phyloP scores from a whole-genome alignment of 2,113 vertebrate genomes.

The Caretta caretta region DNA sequence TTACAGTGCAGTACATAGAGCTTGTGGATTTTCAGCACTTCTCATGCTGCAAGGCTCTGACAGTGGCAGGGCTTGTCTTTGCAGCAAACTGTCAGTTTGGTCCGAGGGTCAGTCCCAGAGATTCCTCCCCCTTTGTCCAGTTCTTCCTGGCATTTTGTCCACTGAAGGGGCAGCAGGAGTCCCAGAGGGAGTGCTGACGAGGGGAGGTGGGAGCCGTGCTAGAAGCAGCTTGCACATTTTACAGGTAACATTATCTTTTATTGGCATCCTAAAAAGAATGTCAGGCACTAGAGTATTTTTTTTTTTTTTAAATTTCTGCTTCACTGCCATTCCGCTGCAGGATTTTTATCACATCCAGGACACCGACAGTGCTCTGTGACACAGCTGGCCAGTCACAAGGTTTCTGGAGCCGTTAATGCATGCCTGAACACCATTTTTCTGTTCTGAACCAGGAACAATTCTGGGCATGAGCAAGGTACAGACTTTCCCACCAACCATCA shows the following conservation, averaged over 20 bases:
- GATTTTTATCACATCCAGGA: slow-evolving; percentile 57
- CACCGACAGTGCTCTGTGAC: slow-evolving; percentile 16
- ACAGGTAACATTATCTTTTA: slow-evolving; percentile 87
- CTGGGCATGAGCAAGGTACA: not conserved
- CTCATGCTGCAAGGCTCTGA: not conserved
- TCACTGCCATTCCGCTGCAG: slow-evolving; percentile 61
- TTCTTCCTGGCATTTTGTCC: not conserved
- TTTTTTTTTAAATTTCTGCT: slow-evolving; percentile 44
- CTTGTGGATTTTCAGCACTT: not conserved
- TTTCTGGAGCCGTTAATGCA: slow-evolving; percentile 43
- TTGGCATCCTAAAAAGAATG: slow-evolving; percentile 85
- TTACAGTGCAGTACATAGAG: not conserved
- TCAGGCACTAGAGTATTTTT: slow-evolving; percentile 74
- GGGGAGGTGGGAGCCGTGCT: slow-evolving; percentile 5
- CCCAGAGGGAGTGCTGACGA: not conserved
- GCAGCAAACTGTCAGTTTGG: not conserved
- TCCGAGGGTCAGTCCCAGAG: not conserved
- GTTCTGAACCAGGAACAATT: slow-evolving; percentile 37
- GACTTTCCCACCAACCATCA: not conserved
- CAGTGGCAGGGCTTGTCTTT: not conserved
- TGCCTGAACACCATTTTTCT: not conserved
- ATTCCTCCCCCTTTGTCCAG: not conserved
- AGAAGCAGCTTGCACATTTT: slow-evolving; percentile 81
- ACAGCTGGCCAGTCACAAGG: slow-evolving; percentile 57
- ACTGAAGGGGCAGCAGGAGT: not conserved